Conservation (phyloP, 2,113 vertebrate species). For the Pogonocichla stellata region DNA sequence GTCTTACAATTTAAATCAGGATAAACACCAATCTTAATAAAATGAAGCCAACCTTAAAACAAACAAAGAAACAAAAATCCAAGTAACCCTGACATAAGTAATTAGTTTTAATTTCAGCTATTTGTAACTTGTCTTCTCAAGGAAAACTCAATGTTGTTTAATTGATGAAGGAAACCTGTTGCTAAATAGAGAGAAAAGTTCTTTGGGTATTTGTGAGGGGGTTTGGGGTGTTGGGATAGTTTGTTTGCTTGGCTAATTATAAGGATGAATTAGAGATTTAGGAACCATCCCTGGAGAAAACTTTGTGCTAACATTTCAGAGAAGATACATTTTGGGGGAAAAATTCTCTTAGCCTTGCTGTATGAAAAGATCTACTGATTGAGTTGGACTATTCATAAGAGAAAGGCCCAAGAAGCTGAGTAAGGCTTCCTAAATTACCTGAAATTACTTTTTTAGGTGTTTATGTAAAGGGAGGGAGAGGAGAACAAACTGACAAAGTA, state of each 20-base stretch:
- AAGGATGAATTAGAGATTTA: neutral
- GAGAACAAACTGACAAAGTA: neutral
- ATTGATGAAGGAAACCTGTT: neutral
- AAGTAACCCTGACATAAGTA: neutral
- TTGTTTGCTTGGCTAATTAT: neutral
- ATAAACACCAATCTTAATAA: neutral
- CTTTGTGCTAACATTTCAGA: neutral
- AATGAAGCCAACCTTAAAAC: neutral
- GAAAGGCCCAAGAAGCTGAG: neutral
- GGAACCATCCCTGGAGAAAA: neutral
- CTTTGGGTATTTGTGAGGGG: rapidly evolving
- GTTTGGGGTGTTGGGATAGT: neutral
- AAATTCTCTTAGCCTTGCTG: neutral
- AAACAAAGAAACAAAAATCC: neutral
- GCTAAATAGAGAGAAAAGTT: neutral
- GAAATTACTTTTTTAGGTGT: neutral
- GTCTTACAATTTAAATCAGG: neutral
- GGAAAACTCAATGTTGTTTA: neutral
- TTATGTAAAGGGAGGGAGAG: neutral
- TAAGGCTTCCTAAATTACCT: neutral
- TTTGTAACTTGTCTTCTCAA: neutral
- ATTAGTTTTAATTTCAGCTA: neutral
- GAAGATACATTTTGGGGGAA: neutral
- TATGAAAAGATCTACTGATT: neutral
- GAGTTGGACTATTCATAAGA: neutral